Percentiles rank a stretch among this genome's conserved stretches.
phyloP scores from a whole-genome alignment of 2,888 invertebrate genomes.

The Actias luna region DNA sequence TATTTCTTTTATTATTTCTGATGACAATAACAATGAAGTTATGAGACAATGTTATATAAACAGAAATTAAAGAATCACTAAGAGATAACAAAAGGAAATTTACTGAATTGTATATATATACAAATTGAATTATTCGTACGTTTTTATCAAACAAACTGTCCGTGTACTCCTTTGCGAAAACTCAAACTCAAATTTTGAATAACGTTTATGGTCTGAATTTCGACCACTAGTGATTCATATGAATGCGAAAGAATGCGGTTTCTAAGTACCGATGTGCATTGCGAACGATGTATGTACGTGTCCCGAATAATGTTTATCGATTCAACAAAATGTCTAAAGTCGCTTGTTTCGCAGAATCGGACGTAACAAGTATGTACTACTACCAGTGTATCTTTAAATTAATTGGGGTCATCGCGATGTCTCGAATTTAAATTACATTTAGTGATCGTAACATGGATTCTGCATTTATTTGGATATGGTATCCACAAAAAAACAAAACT shows the following conservation, averaged over 20 bases:
- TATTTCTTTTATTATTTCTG: not conserved
- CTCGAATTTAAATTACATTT: not conserved
- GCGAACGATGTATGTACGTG: constrained; percentile 3
- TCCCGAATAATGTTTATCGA: constrained; percentile 9
- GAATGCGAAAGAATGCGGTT: constrained; percentile 9
- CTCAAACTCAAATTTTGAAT: too few species aligned
- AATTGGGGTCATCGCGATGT: not conserved
- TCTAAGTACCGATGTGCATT: not conserved
- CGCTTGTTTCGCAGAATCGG: constrained; percentile 4
- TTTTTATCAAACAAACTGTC: not conserved
- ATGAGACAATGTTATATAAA: not conserved
- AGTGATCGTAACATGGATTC: not conserved
- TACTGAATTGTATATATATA: not conserved
- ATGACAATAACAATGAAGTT: not conserved
- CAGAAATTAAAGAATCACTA: not conserved
- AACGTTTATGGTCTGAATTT: too few species aligned
- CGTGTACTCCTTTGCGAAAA: too few species aligned
- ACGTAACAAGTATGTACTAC: not conserved
- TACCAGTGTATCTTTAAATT: not conserved
- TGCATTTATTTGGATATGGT: not conserved
- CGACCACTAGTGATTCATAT: too few species aligned
- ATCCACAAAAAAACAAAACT: too few species aligned
- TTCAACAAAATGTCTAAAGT: constrained; percentile 1
- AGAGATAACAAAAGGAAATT: not conserved
- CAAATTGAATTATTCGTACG: not conserved